Base-by-base conservation (phyloP, 2,113 vertebrate genomes). In the Blennius ocellaris region DNA sequence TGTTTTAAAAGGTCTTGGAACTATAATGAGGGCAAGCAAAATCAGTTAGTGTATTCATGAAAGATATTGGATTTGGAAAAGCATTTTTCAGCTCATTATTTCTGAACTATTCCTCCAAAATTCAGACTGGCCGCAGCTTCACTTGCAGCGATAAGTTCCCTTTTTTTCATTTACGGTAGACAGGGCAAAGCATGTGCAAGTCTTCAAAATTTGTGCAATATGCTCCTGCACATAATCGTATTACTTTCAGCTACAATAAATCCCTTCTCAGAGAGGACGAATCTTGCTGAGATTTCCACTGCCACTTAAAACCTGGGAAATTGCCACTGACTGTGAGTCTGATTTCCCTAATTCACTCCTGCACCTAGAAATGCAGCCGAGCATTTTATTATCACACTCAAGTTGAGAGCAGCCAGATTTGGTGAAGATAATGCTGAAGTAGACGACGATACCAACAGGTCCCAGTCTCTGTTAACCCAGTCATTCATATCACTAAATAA, bases 341-440 rank as follows among this genome's bases (percentile, higher is more conserved):
- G 73, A 90, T 88, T 89, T 85, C 78, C 87, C 82, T 91, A 90
- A 88, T 89, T 90, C 80, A 84, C 78, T 85, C 67, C 61, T 66
- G 80, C 69, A 81, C 70, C 77, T 73, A 62, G 66, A 86, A 87
- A 83, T 73, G 66, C 80, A 76, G 64, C 60, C 6, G 58, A 84
- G 85, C 77, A 73, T 88, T 91, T 87, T 83, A 84, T 85, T 77
- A 85, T 83, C 74, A 61, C 71, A 69, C 82, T 78, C 51, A 14
- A 75, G 62, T 80, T 44, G 83, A 89, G 83, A 78, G 72, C 44
- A 68, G 68, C 50, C 53, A 73, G 78, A 88, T 88, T 75, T 55
- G 79, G 50, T 70, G 49, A 75, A 64, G 86, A 91, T 84, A 57
- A 51, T 52, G 75, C 69, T 83, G 72, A 85, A 85, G 86, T 73